Percentiles rank a stretch among this genome's conserved stretches.
Evolutionary conservation across 2,797 vertebrate species (phyloP).

Genomic region (Epinephelus coioides): DNA sequence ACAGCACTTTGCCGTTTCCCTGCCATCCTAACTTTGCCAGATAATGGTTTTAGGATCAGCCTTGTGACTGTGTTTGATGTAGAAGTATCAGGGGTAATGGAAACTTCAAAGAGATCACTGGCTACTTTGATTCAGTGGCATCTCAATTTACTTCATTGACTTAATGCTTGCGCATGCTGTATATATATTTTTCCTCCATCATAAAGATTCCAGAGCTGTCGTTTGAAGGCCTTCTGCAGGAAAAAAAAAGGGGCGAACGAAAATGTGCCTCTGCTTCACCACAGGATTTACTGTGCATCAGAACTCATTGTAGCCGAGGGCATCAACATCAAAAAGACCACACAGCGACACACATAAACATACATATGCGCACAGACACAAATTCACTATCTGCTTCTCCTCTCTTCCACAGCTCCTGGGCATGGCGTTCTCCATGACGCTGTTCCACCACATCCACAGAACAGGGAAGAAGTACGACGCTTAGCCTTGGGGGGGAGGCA

Average conservation of each 20-base stretch:
- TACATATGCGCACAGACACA: neutral
- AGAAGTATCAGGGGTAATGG: slow-evolving; percentile 80
- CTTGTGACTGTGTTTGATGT: slow-evolving; percentile 83
- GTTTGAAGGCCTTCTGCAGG: slow-evolving; percentile 53
- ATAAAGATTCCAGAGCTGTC: slow-evolving; percentile 62
- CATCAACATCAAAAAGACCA: slow-evolving; percentile 50
- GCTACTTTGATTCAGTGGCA: slow-evolving; percentile 79
- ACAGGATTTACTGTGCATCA: slow-evolving; percentile 50
- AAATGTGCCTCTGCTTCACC: slow-evolving; percentile 30
- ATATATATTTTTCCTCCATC: slow-evolving; percentile 58
- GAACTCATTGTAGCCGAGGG: slow-evolving; percentile 44
- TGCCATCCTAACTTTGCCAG: slow-evolving; percentile 61
- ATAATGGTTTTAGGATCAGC: slow-evolving; percentile 82
- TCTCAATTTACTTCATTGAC: slow-evolving; percentile 79
- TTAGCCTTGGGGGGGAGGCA: slow-evolving; percentile 75
- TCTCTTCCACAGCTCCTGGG: slow-evolving; percentile 92
- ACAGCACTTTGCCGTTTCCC: slow-evolving; percentile 43
- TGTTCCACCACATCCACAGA: slow-evolving; percentile 98
- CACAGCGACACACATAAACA: neutral
- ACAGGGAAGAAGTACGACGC: slow-evolving; percentile 98
- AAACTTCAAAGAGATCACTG: slow-evolving; percentile 83
- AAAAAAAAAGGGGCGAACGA: neutral
- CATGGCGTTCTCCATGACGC: slow-evolving; percentile 99
- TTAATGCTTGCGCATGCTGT: slow-evolving; percentile 64
- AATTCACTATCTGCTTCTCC: slow-evolving; percentile 49